A percentile compares a stretch with the other conserved stretches of the same genome.
Conservation (phyloP, 2,888 invertebrate species). For the Drosophila silvestris region DNA sequence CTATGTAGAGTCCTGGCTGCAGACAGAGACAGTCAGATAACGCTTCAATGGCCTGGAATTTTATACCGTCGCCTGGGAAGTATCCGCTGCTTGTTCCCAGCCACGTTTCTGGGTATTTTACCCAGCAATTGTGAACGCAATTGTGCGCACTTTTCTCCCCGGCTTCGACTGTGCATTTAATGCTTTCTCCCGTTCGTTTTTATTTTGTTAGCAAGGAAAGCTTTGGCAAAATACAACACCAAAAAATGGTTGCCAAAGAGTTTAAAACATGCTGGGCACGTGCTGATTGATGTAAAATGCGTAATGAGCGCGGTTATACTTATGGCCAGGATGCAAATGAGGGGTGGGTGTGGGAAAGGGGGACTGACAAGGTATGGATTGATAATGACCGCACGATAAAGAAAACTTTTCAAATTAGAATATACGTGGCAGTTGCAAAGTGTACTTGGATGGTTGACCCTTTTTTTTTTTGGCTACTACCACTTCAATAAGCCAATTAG, state of each 20-base stretch:
- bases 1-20: neutral
- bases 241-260: constrained; percentile 49
- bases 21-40: constrained; percentile 16
- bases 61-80: constrained; percentile 6
- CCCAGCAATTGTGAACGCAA: constrained; percentile 65
- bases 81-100: constrained; percentile 5
- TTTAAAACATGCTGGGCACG: constrained; percentile 73
- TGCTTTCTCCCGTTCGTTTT: constrained; percentile 41
- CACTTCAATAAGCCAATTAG: constrained; percentile 43
- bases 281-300: constrained; percentile 80
- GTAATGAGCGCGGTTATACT: constrained; percentile 75
- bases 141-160: constrained; percentile 64
- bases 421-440: constrained; percentile 49
- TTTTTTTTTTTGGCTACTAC: constrained; percentile 7
- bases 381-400: constrained; percentile 56
- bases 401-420: constrained; percentile 73
- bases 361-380: constrained; percentile 30
- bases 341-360: neutral
- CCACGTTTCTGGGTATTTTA: constrained; percentile 59
- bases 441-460: constrained; percentile 20
- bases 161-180: constrained; percentile 51
- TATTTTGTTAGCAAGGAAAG: neutral
- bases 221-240: constrained; percentile 1
- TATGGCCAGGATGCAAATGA: constrained; percentile 26
- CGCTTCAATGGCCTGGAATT: constrained; percentile 29